These are phyloP conservation scores for Parazoanthus darwini DNA, from an alignment of 92 coral and sea anemone genomes.

Conservation along the genomic window DNA sequence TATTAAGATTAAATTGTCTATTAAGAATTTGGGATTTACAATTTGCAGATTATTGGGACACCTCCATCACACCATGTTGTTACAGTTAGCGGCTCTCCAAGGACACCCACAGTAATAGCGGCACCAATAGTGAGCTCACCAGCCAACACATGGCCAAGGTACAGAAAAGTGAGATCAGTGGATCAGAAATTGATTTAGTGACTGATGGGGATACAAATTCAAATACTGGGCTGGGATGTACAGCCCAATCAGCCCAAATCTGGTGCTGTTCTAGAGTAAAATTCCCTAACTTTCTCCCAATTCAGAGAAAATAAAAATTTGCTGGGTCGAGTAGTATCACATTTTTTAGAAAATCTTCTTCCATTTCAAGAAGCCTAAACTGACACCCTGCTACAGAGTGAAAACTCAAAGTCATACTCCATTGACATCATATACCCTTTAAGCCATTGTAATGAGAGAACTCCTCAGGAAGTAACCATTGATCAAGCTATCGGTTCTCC, in stretches of 20 bases:
- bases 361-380: too few relatives aligned
- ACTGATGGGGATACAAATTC: background rate
- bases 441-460: too few relatives aligned
- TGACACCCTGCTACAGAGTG: too few relatives aligned
- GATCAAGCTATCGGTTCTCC: too few relatives aligned
- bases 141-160: slow-evolving; percentile 93
- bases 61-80: slow-evolving; percentile 88
- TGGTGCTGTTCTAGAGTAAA: too few relatives aligned
- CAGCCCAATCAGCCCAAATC: too few relatives aligned
- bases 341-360: too few relatives aligned
- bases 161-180: background rate
- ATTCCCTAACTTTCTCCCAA: too few relatives aligned
- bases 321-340: too few relatives aligned
- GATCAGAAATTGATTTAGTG: background rate
- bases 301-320: too few relatives aligned
- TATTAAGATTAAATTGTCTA: background rate
- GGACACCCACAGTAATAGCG: slow-evolving; percentile 88
- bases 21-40: slow-evolving; percentile 6
- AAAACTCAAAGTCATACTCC: background rate
- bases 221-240: too few relatives aligned
- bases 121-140: slow-evolving; percentile 86
- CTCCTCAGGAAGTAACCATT: too few relatives aligned
- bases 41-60: slow-evolving; percentile 71
- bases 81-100: slow-evolving; percentile 78
- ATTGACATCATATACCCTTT: background rate